Evolutionary conservation across 2,113 vertebrate genomes (phyloP), one percentile per base, ranked within the genome.

Genomic region (Cranoglanis bouderius): DNA sequence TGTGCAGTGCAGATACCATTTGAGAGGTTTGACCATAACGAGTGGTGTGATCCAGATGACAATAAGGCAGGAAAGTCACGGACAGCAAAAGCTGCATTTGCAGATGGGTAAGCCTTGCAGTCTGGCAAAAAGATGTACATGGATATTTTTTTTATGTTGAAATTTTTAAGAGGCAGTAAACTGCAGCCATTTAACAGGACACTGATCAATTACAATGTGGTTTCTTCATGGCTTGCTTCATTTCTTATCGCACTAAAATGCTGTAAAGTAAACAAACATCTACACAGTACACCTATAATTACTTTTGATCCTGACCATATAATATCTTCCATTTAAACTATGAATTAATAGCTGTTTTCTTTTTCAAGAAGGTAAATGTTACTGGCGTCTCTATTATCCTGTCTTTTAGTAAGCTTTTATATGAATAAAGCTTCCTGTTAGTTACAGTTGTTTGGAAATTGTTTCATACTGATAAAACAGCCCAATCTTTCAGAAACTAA

Each of bases 51-150:
- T 89, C 88, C 94, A 2, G 96, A 96, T 87, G 92, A 93, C 24
- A 96, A 88, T 92, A 96, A 96, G 78, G 87, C 92, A 46, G 96
- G 96, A 26, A 97, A 97, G 93, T 94, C 94, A 29, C 86, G 91
- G 24, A 96, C 96, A 29, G 93, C 89, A 0, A 95, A 91, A 89
- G 96, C 96, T 63, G 95, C 95, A 90, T 91, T 97, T 84, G 94
- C 96, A 0, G 70, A 96, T 0, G 95, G 96, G 96, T 97, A 94
- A 86, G 85, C 0, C 12, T 35, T 67, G 4, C 9, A 18, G 2
- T 29, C 32, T 57, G 13, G 6, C 26, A 49, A 29, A 81, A 63
- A 63, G 32, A 21, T 53, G 13, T 19, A 32, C 3, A 32, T 80
- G 74, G 24, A 65, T n/a, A n/a, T 14, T 13, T 32, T 16, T 67